Base-by-base conservation (phyloP, 2,888 invertebrate genomes). In the Oconnorella tubifera region DNA sequence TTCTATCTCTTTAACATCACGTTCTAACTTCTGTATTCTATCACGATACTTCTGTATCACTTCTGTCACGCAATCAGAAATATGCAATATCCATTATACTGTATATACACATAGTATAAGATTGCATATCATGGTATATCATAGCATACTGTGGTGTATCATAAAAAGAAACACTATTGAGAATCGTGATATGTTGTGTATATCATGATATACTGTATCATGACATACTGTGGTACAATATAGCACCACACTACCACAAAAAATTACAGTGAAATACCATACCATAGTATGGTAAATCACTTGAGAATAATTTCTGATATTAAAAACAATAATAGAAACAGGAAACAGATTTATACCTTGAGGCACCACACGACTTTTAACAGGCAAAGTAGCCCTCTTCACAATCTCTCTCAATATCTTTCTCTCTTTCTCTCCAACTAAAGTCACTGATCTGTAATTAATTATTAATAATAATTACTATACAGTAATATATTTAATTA, bases 381-480 rank as follows among this genome's bases (percentile, higher is more conserved):
- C 90, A 0, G 93, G 89, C 70, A 89, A 87, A 68, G 86, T 87
- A 0, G 95, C 92, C 71, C 89, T 87, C 80, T 90, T 91, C 50
- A 97, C 89, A 25, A 99, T 90, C 61, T 91, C 90, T 82, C 96
- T 96, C 27, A 99, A 90, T 3, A 98, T 86, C 75, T 87, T 88
- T 1, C 98, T 86, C 83, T 99, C 98, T 65, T 87, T 87, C 82
- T 99, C 98, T 0, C 96, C 96, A 58, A 95, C 94, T 59, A 99
- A 84, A 0, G 96, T 95, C 3, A 99, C 92, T 0, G 98, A 93
- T 65, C 83, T 81, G 60, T 4, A 56, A 19, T 10, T 50, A 29
- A n/a, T n/a, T n/a, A n/a, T n/a, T n/a, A n/a, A n/a, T 48, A 25
- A 28, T 27, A 33, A n/a, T 28, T 23, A 33, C 2, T 40, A 40